Evolutionary conservation across 2,797 vertebrate genomes (phyloP).

Genomic region (Acanthiza pusilla): DNA sequence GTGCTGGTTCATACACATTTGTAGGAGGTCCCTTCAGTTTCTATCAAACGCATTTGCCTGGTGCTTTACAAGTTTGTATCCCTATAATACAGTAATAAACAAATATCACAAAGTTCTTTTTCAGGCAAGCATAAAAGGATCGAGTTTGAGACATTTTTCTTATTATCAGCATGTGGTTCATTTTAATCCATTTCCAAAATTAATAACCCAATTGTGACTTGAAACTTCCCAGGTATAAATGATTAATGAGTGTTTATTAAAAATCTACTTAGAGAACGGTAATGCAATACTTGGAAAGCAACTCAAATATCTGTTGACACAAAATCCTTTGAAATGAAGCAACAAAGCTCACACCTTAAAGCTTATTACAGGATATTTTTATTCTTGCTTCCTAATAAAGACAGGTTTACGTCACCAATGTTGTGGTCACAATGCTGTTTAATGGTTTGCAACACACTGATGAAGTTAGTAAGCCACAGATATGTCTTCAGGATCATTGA

Average conservation of each 20-base stretch:
- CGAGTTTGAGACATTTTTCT: not conserved
- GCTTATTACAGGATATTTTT: not conserved
- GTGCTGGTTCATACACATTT: not conserved
- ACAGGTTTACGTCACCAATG: not conserved
- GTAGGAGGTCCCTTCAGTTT: not conserved
- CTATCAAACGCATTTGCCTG: not conserved
- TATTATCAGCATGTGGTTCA: not conserved
- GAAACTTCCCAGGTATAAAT: not conserved
- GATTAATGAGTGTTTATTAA: not conserved
- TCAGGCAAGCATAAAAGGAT: not conserved
- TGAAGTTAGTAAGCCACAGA: not conserved
- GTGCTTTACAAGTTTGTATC: not conserved
- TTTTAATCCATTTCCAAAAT: not conserved
- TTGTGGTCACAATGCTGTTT: not conserved
- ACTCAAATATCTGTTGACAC: not conserved
- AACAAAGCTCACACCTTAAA: not conserved
- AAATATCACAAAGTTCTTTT: not conserved
- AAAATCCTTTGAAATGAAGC: not conserved
- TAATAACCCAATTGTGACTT: not conserved
- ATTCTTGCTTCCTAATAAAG: not conserved
- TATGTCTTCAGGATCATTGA: not conserved
- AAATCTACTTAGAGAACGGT: not conserved
- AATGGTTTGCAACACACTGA: not conserved
- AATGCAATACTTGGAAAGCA: not conserved
- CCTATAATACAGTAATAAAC: not conserved